Base-by-base conservation (phyloP, 2,113 vertebrate species). In the Scopus umbretta region DNA sequence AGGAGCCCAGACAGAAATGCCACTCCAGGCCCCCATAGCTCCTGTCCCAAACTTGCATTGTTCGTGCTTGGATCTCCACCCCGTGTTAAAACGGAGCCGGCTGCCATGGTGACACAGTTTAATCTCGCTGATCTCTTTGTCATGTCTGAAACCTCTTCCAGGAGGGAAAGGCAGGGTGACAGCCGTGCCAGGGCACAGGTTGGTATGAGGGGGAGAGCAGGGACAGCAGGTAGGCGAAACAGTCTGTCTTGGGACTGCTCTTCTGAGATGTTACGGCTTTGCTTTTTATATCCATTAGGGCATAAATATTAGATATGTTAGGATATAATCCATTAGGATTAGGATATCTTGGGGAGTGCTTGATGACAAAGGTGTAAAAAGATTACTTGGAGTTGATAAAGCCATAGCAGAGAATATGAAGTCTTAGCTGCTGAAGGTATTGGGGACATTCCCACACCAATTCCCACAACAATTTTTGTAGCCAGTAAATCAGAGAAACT, bases 11-110 rank as follows among this genome's bases (percentile, higher is more conserved):
- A 4, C 16, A 66, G n/a, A 86, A 91, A 32, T 38, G 36, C 12
- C 0, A 0, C 7, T 40, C 59, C 3, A 32, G 34, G 7, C 38
- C 27, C 29, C 0, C 0, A 6, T 6, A 45, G 27, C 65, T 88
- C 45, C 45, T 66, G 38, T 45, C 84, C 52, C 47, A 38, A 13
- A 36, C 38, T 38, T 45, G 56, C 10, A 1, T 66, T 65, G 18
- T 40, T 49, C n/a, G 40, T 45, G 22, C 45, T 66, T 65, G 50
- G 30, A 61, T 80, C 63, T 63, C 40, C 16, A 38, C n/a, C 8
- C 25, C 18, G 18, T 27, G 45, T 45, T n/a, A 5, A 23, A 34
- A 25, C 3, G 0, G 80, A 87, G 32, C 78, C 75, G 88, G 78
- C 79, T 93, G 5, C 66, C 21, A 5, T 65, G 74, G 85, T 65